These are phyloP conservation scores for Sorex araneus DNA, from an alignment of 2,113 vertebrate genomes.

Conservation along the genomic window DNA sequence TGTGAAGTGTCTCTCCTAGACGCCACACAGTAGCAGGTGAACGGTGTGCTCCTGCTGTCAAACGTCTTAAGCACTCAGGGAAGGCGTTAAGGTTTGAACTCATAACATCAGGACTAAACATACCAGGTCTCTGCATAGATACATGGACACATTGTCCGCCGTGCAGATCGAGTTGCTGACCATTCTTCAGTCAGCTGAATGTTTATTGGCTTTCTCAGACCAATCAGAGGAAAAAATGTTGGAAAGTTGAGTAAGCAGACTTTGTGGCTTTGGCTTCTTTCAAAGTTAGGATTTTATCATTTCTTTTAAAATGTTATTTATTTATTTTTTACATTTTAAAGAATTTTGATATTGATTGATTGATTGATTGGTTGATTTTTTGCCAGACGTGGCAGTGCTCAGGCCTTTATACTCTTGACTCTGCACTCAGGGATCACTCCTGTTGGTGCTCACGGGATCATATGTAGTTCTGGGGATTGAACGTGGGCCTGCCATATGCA, in stretches of 20 bases:
- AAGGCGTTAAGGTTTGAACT: neutral
- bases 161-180: neutral
- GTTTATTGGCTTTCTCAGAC: neutral
- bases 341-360: too few relatives aligned
- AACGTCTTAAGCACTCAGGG: conserved; percentile 1
- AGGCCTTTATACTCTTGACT: too few relatives aligned
- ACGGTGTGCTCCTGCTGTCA: neutral
- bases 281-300: neutral
- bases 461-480: too few relatives aligned
- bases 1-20: conserved; percentile 44
- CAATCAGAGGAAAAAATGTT: neutral
- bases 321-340: too few relatives aligned
- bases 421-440: too few relatives aligned
- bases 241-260: neutral
- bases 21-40: neutral
- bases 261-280: neutral
- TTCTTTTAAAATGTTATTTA: neutral
- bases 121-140: neutral
- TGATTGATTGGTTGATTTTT: too few relatives aligned
- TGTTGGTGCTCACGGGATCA: too few relatives aligned
- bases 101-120: neutral
- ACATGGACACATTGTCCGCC: neutral
- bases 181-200: neutral
- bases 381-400: too few relatives aligned
- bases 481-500: too few relatives aligned